phyloP scores from a whole-genome alignment of 2,797 vertebrate species.

The Cuniculus paca region DNA sequence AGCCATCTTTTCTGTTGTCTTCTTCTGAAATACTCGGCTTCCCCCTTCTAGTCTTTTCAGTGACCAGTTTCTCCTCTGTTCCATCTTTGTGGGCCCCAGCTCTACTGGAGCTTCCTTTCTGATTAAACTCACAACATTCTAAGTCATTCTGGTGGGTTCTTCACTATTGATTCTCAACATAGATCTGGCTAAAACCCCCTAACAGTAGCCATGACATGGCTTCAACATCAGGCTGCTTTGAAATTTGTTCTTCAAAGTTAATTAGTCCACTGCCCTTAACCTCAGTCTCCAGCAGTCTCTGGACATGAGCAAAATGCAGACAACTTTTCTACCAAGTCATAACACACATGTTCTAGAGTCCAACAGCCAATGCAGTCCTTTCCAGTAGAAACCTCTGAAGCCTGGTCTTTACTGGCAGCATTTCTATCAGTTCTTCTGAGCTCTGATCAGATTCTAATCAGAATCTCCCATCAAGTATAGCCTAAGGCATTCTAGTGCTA shows the following conservation, averaged over 20 bases:
- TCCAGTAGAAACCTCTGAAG: background rate
- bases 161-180: background rate
- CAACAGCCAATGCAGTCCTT: background rate
- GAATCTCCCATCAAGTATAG: background rate
- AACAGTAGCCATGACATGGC: background rate
- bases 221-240: background rate
- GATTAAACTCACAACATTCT: background rate
- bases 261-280: background rate
- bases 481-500: background rate
- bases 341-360: background rate
- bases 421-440: background rate
- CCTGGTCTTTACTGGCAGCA: background rate
- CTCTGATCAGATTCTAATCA: background rate
- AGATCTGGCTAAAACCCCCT: background rate
- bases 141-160: background rate
- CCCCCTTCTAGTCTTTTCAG: background rate
- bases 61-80: background rate
- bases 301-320: background rate
- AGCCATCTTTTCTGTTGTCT: too few relatives aligned
- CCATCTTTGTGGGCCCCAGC: background rate
- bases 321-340: background rate
- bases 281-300: background rate
- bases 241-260: background rate
- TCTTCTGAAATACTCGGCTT: too few relatives aligned
- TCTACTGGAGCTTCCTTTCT: background rate